A percentile compares a stretch with the other conserved stretches of the same genome.
These are phyloP conservation scores for Gnathonemus longibarbis DNA, from an alignment of 2,113 vertebrate species.

Conservation along the genomic window DNA sequence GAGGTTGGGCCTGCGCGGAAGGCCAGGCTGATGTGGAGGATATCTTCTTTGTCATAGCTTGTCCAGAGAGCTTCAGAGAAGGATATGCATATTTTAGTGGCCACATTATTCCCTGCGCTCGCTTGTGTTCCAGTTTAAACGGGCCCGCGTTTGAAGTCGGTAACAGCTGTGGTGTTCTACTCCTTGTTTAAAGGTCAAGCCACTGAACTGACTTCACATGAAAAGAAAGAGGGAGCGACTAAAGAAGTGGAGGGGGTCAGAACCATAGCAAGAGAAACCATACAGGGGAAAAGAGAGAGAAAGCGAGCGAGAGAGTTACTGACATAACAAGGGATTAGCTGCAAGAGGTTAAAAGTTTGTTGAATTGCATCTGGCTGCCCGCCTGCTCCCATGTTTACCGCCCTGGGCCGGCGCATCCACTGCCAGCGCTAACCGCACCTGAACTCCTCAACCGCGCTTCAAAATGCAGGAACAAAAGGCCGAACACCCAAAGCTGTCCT, in stretches of 20 bases:
- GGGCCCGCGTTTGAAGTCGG: conserved; percentile 62
- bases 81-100: conserved; percentile 67
- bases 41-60: conserved; percentile 41
- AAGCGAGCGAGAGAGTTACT: conserved; percentile 53
- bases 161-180: conserved; percentile 68
- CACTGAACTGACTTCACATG: conserved; percentile 58
- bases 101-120: conserved; percentile 48
- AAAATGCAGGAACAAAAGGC: conserved; percentile 11
- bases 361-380: conserved; percentile 65
- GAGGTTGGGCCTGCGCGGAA: not conserved
- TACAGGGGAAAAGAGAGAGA: conserved; percentile 39
- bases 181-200: conserved; percentile 69
- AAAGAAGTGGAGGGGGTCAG: conserved; percentile 37
- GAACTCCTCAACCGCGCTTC: conserved; percentile 47
- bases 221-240: conserved; percentile 45
- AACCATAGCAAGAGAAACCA: conserved; percentile 31
- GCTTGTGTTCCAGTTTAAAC: conserved; percentile 41
- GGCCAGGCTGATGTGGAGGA: conserved; percentile 26
- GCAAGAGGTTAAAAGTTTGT: conserved; percentile 71
- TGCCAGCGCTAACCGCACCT: conserved; percentile 71
- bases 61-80: conserved; percentile 50
- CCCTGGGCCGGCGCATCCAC: conserved; percentile 60
- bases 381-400: conserved; percentile 70
- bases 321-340: conserved; percentile 59
- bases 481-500: not conserved